Base-by-base conservation (phyloP, 2,888 invertebrate species). In the Macrophya alboannulata region DNA sequence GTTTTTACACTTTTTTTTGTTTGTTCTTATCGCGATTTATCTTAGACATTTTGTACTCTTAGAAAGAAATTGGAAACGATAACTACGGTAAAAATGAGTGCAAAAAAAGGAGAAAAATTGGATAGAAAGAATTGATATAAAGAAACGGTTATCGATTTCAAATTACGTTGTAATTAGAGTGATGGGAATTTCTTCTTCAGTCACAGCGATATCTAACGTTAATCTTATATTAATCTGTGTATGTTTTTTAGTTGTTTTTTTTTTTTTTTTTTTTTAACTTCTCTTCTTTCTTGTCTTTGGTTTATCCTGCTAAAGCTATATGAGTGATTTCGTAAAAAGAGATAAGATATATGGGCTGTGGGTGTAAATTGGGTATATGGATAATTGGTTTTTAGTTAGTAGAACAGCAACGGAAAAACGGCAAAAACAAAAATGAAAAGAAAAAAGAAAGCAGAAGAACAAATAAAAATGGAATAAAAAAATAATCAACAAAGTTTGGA, bases 331-430 rank as follows among this genome's bases (percentile, higher is more conserved):
- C 21, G 12, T 43, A 43, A 21, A 48, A 74, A 74, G 17, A 15
- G 31, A 68, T 4, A 25, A 48, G 25, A 45, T 6, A 25, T 15
- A 74, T 9, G 21, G n/a, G 9, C 12, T 10, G 25, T 45, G 15
- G 21, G 43, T 68, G 68, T 45, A 74, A 8, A 48, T n/a, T 55
- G 55, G 21, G 25, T 43, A 31, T 74, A 31, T 43, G 45, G 45
- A 74, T 74, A 74, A 74, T 74, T 48, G 74, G 25, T 74, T 74
- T 74, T 74, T 45, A 45, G 74, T 74, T 74, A 74, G 25, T 2
- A 10, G 45, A 74, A 45, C 25, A 12, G 17, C 3, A 37, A 12
- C 17, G n/a, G 8, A 3, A 9, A 74, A 74, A n/a, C 31, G 31
- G 31, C 31, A 74, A 74, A 17, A 62, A 25, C 0, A 25, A 62